A percentile compares a stretch with the other conserved stretches of the same genome.
phyloP scores from a whole-genome alignment of 2,797 vertebrate genomes.

The Urophycis tenuis region DNA sequence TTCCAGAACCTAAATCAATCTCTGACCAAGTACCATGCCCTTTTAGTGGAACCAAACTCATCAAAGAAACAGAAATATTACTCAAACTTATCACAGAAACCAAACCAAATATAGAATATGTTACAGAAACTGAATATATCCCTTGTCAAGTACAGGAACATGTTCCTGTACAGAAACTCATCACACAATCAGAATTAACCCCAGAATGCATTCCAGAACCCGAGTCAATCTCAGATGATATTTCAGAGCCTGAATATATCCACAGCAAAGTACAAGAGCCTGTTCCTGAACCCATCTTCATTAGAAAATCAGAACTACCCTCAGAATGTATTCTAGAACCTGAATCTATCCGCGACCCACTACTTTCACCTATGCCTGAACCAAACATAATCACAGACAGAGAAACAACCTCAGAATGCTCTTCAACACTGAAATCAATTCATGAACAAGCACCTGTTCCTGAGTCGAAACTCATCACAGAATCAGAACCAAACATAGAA shows the following conservation, averaged over 20 bases:
- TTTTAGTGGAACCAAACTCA: background rate
- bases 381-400: background rate
- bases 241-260: too few species aligned
- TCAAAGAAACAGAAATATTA: background rate
- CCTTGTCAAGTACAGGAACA: background rate
- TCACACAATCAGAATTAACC: background rate
- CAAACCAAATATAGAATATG: background rate
- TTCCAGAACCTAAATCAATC: background rate
- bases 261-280: background rate
- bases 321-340: background rate
- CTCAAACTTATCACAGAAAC: background rate
- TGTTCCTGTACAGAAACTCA: background rate
- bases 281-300: background rate
- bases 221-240: background rate
- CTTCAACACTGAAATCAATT: too few species aligned
- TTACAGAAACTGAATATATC: background rate
- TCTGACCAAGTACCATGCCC: background rate
- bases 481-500: background rate
- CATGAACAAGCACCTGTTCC: background rate
- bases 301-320: background rate
- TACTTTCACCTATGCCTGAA: background rate
- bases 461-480: background rate
- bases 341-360: background rate
- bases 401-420: background rate
- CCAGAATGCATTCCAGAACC: background rate